These are phyloP conservation scores for Hymenopus coronatus DNA, from an alignment of 2,888 invertebrate species.

Conservation along the genomic window DNA sequence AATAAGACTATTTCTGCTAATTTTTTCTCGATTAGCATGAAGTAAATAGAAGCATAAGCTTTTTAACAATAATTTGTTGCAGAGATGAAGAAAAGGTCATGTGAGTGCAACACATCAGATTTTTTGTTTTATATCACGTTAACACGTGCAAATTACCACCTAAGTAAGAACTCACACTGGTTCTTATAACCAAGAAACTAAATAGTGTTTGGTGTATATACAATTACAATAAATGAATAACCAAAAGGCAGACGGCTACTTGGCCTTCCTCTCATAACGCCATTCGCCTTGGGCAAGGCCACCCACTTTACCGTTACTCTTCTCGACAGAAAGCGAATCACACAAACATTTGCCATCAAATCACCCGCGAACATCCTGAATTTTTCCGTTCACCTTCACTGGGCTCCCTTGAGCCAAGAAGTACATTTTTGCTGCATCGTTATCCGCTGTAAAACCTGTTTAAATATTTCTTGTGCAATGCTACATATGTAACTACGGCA, in stretches of 20 bases:
- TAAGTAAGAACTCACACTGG: background rate
- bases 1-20: no score
- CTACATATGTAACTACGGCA: background rate
- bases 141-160: no score
- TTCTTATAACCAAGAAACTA: background rate
- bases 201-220: background rate
- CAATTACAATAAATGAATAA: background rate
- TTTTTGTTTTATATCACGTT: no score
- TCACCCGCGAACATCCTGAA: background rate
- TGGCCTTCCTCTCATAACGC: background rate
- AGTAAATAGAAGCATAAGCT: no score
- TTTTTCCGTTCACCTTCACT: background rate
- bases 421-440: background rate
- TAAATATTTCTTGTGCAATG: background rate
- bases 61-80: no score
- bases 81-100: no score
- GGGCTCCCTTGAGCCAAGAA: background rate
- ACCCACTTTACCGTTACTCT: background rate
- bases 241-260: background rate
- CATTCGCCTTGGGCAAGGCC: background rate
- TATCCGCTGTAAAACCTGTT: background rate
- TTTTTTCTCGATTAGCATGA: no score
- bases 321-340: background rate
- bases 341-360: background rate
- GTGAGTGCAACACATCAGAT: no score